Percentiles rank a stretch among this genome's conserved stretches.
Conservation (phyloP, 2,888 invertebrate species). For the Tenthredo scrophulariae region DNA sequence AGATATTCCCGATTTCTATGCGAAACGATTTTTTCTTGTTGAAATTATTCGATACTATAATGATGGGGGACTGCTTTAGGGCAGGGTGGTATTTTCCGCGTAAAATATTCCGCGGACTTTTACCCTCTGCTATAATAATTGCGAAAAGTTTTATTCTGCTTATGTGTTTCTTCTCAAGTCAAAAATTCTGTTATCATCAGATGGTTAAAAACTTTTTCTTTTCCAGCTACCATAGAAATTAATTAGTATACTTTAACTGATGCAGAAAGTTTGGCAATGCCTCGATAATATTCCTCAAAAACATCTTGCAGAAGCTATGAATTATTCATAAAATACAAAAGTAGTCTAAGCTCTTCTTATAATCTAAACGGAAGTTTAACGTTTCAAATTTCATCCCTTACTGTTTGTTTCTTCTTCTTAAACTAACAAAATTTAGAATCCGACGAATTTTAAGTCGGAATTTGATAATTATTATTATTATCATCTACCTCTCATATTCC, state of each 20-base stretch:
- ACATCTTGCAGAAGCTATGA: neutral
- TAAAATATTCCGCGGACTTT: neutral
- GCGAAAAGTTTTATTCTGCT: neutral
- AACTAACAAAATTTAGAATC: neutral
- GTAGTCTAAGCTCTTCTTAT: neutral
- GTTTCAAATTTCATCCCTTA: neutral
- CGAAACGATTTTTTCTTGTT: neutral
- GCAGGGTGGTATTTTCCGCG: neutral
- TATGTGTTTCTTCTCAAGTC: neutral
- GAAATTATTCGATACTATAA: neutral
- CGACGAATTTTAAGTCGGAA: neutral
- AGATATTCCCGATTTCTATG: neutral
- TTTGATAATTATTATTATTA: neutral
- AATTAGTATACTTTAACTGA: neutral
- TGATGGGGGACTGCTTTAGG: neutral
- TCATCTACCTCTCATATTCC: neutral
- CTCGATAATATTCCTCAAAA: constrained; percentile 28
- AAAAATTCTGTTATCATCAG: neutral
- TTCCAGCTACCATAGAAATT: neutral
- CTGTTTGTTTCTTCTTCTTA: neutral
- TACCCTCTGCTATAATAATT: neutral
- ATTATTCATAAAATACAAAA: constrained; percentile 15
- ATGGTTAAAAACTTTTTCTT: neutral
- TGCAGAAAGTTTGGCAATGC: neutral
- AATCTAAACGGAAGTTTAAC: neutral